These are phyloP conservation scores for Anoplolepis gracilipes DNA, from an alignment of 1,140 invertebrate genomes.

Conservation along the genomic window DNA sequence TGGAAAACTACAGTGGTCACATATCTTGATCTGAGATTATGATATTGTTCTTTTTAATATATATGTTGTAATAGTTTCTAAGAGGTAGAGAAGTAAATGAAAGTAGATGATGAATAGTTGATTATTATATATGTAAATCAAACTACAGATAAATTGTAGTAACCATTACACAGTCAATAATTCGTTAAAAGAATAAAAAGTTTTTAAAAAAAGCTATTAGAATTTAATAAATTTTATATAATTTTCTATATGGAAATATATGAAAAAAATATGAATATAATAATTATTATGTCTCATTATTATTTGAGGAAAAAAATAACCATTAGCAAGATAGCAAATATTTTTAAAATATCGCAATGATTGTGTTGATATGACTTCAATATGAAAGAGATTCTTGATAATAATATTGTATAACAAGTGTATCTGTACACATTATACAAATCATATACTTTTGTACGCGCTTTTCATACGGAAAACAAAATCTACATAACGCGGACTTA, in stretches of 20 bases:
- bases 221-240: not conserved
- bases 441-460: conserved; percentile 21
- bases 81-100: too few relatives aligned
- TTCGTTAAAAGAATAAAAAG: not conserved
- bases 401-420: not conserved
- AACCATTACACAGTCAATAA: not conserved
- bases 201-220: not conserved
- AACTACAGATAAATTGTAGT: not conserved
- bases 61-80: not conserved
- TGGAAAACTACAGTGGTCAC: not conserved
- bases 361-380: not conserved
- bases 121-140: not conserved
- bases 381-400: conserved; percentile 22
- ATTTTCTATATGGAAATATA: not conserved
- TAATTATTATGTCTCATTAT: not conserved
- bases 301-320: not conserved
- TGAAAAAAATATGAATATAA: not conserved
- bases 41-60: not conserved
- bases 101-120: too few relatives aligned
- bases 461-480: conserved; percentile 34
- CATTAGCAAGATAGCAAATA: not conserved
- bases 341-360: not conserved
- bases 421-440: not conserved
- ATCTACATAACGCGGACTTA: conserved; percentile 37
- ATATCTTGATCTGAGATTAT: not conserved